Conservation (phyloP, 1,140 invertebrate species). For the Cyphomyrmex costatus region DNA sequence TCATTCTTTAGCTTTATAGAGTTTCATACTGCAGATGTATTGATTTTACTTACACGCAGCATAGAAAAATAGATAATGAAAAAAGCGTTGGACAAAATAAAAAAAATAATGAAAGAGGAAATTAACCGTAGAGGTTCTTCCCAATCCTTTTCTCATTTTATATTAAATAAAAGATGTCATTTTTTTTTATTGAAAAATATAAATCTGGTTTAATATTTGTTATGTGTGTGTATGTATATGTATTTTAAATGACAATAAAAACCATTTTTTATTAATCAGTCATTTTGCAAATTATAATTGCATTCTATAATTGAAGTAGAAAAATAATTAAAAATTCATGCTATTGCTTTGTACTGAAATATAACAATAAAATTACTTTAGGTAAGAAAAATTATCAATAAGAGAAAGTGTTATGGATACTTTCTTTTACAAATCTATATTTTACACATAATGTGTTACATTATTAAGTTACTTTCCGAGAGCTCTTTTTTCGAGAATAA, state of each 20-base stretch:
- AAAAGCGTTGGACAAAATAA: slow-evolving; percentile 29
- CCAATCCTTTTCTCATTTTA: background rate
- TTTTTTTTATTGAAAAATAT: background rate
- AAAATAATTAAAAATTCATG: background rate
- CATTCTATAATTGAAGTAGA: background rate
- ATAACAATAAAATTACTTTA: slow-evolving; percentile 1
- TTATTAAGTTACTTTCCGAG: slow-evolving; percentile 6
- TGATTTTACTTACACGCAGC: slow-evolving; percentile 50
- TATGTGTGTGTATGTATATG: background rate
- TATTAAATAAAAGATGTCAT: slow-evolving; percentile 23
- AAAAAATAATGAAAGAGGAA: slow-evolving; percentile 35
- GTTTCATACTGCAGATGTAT: slow-evolving; percentile 44
- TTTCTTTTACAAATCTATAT: background rate
- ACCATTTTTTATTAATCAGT: background rate
- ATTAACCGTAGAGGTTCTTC: slow-evolving; percentile 12
- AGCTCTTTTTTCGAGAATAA: background rate
- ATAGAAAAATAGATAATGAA: slow-evolving; percentile 56
- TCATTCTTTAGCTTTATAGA: slow-evolving; percentile 12
- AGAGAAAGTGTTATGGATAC: background rate
- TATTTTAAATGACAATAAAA: slow-evolving; percentile 9
- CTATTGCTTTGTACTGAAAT: background rate
- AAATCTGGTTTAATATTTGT: background rate
- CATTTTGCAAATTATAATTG: slow-evolving; percentile 2
- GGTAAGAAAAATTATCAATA: background rate
- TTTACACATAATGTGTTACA: background rate